A percentile compares a stretch with the other conserved stretches of the same genome.
Conservation (phyloP, 23 tunicate genomes). For the Botrylloides violaceus region DNA sequence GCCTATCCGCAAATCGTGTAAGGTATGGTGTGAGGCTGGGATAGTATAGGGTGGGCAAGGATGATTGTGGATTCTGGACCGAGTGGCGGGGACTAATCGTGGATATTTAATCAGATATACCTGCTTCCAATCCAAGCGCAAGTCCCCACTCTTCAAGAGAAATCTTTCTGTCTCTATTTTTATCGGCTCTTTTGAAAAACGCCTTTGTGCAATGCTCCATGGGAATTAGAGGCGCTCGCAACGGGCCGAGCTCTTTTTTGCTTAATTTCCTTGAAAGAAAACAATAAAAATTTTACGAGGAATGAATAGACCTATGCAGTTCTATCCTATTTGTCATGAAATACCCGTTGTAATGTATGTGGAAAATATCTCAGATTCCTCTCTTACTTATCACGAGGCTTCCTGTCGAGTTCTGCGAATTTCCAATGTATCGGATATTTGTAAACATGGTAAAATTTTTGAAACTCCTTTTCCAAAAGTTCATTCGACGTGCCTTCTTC, state of each 20-base stretch:
- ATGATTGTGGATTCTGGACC: too few relatives aligned
- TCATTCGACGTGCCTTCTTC: slow-evolving; percentile 17
- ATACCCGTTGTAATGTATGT: too few relatives aligned
- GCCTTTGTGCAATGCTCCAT: slow-evolving; percentile 38
- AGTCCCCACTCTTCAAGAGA: slow-evolving; percentile 40
- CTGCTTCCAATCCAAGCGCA: slow-evolving; percentile 30
- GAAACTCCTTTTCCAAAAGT: slow-evolving; percentile 11
- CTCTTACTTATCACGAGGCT: slow-evolving; percentile 28
- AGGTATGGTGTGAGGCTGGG: too few relatives aligned
- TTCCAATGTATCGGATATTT: slow-evolving; percentile 41
- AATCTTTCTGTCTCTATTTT: slow-evolving; percentile 20
- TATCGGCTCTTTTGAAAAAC: slow-evolving; percentile 35
- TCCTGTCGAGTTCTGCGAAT: slow-evolving; percentile 23
- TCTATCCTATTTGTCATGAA: too few relatives aligned
- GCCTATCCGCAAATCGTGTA: too few relatives aligned
- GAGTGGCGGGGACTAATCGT: too few relatives aligned
- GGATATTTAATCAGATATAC: slow-evolving; percentile 3
- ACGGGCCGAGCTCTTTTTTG: slow-evolving; percentile 29
- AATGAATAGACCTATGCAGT: too few relatives aligned
- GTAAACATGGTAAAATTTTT: slow-evolving; percentile 19
- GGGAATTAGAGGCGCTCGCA: slow-evolving; percentile 40
- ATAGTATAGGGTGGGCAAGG: too few relatives aligned
- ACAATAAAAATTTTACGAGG: background rate
- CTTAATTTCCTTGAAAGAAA: slow-evolving; percentile 19
- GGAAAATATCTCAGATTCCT: too few relatives aligned